Evolutionary conservation across 2,888 invertebrate species (phyloP).

Genomic region (Strigamia transsilvanica): DNA sequence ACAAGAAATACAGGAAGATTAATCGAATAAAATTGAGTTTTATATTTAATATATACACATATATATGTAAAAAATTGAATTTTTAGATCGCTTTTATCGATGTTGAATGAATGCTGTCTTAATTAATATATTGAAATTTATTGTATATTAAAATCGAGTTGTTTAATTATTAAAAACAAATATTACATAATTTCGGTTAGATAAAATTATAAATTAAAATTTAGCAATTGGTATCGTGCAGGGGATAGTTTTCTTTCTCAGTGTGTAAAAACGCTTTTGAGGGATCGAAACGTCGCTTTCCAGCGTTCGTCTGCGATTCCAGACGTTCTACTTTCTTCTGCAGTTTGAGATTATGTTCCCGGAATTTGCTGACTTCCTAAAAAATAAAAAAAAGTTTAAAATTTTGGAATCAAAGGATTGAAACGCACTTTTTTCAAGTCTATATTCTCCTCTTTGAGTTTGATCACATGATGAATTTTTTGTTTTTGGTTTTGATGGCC

Average conservation of each 20-base stretch:
- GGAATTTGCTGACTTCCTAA: conserved; percentile 60
- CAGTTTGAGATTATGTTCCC: conserved; percentile 59
- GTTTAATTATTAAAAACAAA: neutral
- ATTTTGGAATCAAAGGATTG: too few relatives aligned
- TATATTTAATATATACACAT: neutral
- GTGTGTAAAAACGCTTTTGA: conserved; percentile 59
- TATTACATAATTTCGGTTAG: neutral
- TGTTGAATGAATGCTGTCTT: neutral
- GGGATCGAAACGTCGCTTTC: conserved; percentile 60
- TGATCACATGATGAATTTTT: conserved; percentile 70
- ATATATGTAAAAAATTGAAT: too few relatives aligned
- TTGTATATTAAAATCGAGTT: neutral
- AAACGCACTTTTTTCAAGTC: conserved; percentile 60
- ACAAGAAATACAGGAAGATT: conserved; percentile 19
- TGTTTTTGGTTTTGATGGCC: conserved; percentile 74
- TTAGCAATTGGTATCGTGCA: neutral
- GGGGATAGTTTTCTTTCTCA: conserved; percentile 56
- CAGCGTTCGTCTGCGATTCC: conserved; percentile 59
- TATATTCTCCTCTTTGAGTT: conserved; percentile 63
- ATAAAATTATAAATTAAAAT: too few relatives aligned
- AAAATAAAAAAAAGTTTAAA: neutral
- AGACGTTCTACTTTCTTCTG: conserved; percentile 59
- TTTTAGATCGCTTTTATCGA: neutral
- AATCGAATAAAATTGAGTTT: neutral
- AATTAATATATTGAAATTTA: neutral